Percentiles rank a stretch among this genome's conserved stretches.
phyloP scores from a whole-genome alignment of 2,113 vertebrate genomes.

The Myanophis thanlyinensis region DNA sequence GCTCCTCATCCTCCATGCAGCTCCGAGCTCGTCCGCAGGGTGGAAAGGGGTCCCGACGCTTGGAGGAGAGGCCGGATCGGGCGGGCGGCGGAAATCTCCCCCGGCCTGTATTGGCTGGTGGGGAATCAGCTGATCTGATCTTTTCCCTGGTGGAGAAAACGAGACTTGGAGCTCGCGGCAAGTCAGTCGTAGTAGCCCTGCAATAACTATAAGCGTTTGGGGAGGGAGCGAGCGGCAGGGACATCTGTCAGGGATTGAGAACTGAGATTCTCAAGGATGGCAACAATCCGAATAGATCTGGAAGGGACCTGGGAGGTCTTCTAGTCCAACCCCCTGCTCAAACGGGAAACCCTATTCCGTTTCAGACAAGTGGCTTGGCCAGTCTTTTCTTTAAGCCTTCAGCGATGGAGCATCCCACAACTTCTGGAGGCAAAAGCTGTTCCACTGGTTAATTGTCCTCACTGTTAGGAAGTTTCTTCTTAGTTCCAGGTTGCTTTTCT shows the following conservation, averaged over 20 bases:
- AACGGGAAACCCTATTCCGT: background rate
- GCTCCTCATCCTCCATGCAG: background rate
- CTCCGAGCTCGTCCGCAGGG: background rate
- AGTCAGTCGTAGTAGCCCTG: background rate
- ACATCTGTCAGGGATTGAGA: background rate
- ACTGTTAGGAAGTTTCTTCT: background rate
- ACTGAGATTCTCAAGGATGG: background rate
- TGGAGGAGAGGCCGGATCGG: background rate
- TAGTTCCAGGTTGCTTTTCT: background rate
- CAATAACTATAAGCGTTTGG: too few species aligned
- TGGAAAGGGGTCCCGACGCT: background rate
- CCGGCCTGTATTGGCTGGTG: background rate
- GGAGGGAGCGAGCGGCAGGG: background rate
- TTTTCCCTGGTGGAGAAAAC: background rate
- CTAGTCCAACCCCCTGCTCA: background rate
- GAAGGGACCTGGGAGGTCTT: background rate
- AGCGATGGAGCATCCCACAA: background rate
- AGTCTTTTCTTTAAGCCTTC: background rate
- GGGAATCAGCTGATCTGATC: slow-evolving; percentile 48
- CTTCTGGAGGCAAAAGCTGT: background rate
- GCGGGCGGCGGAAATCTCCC: slow-evolving; percentile 17
- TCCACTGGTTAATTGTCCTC: background rate
- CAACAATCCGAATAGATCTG: background rate
- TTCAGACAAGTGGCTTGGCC: background rate
- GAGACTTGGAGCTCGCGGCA: background rate